These are phyloP conservation scores for Phrynosoma platyrhinos DNA, from an alignment of 2,113 vertebrate genomes.

Conservation along the genomic window DNA sequence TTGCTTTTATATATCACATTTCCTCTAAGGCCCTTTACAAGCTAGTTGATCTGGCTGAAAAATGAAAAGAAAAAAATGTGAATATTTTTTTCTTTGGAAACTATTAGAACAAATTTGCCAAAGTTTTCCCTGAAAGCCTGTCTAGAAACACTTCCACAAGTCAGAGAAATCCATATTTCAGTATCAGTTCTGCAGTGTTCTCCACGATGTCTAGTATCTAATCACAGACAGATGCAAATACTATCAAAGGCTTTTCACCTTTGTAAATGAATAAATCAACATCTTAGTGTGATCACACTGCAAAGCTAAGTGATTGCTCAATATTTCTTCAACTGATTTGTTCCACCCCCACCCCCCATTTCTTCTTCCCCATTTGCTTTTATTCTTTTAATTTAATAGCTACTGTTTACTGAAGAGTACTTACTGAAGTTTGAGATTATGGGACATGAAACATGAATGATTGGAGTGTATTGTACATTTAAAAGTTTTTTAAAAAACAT, in stretches of 20 bases:
- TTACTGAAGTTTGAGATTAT: neutral
- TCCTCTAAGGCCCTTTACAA: conserved; percentile 25
- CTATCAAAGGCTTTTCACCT: neutral
- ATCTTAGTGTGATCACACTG: neutral
- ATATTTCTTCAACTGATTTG: neutral
- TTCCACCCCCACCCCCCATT: too few species aligned
- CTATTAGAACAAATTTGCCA: neutral
- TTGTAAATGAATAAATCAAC: conserved; percentile 20
- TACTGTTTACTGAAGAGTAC: too few species aligned
- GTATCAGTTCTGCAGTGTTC: neutral
- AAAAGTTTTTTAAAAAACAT: neutral
- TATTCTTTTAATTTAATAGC: neutral
- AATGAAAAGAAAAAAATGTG: conserved; percentile 26
- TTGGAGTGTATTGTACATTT: neutral
- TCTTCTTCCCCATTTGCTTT: neutral
- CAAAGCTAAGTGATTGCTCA: neutral
- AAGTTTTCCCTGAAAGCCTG: neutral
- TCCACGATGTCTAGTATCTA: neutral
- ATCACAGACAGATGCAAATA: conserved; percentile 24
- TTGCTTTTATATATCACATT: conserved; percentile 22
- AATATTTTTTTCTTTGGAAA: conserved; percentile 17
- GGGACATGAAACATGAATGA: neutral
- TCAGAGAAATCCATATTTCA: neutral
- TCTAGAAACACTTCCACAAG: conserved; percentile 10
- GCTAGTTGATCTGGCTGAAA: neutral